Evolutionary conservation across 2,113 vertebrate genomes (phyloP).

Genomic region (Salvelinus sp.): DNA sequence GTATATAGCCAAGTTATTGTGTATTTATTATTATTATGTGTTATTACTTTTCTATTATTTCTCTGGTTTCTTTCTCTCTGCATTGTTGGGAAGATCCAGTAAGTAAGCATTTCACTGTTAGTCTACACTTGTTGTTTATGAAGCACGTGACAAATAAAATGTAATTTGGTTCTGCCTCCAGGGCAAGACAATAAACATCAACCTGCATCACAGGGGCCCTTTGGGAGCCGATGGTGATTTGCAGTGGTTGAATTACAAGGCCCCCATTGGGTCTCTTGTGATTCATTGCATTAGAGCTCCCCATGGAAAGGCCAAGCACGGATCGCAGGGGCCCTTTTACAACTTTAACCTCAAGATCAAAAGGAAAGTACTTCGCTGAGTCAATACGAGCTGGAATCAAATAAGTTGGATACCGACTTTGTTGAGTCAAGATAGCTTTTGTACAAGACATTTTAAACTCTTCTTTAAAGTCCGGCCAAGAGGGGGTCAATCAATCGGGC

Average conservation of each 20-base stretch:
- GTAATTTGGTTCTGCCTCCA: no score
- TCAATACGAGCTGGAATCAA: constrained; percentile 19
- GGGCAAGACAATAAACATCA: no score
- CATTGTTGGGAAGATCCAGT: no score
- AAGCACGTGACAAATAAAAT: no score
- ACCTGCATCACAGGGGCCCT: constrained; percentile 47
- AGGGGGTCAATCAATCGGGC: constrained; percentile 2
- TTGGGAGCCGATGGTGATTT: constrained; percentile 40
- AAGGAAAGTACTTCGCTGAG: constrained; percentile 28
- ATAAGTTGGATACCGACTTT: neutral
- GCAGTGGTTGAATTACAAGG: constrained; percentile 46
- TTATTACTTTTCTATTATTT: no score
- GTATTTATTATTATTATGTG: no score
- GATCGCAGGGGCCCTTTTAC: constrained; percentile 21
- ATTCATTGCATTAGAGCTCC: constrained; percentile 41
- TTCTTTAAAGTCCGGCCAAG: constrained; percentile 5
- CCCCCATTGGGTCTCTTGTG: constrained; percentile 37
- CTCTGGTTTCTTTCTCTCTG: no score
- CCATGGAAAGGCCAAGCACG: constrained; percentile 35
- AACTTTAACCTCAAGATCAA: constrained; percentile 27
- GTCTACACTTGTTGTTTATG: no score
- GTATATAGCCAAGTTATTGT: no score
- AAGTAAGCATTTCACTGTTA: no score
- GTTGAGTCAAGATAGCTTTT: neutral
- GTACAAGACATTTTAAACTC: neutral